Evolutionary conservation across 2,888 invertebrate genomes (phyloP).

Genomic region (Dione juno): DNA sequence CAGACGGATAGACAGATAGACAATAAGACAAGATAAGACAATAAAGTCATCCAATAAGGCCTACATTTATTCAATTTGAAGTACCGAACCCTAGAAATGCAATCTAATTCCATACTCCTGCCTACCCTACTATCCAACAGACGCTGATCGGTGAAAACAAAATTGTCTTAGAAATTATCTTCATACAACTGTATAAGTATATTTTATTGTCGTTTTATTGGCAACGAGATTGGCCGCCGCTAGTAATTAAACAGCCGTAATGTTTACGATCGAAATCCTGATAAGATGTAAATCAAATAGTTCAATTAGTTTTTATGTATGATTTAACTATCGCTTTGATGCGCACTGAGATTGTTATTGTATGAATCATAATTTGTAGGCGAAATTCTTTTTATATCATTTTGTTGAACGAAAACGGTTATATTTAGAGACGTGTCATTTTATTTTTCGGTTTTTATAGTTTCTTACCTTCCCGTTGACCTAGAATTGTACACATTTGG

Average conservation of each 20-base stretch:
- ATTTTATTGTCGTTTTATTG: constrained; percentile 37
- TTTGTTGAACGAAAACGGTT: neutral
- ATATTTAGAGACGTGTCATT: neutral
- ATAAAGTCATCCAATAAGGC: too few relatives aligned
- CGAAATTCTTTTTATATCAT: neutral
- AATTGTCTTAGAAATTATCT: neutral
- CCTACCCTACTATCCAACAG: too few relatives aligned
- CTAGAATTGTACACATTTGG: too few relatives aligned
- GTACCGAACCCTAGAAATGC: too few relatives aligned
- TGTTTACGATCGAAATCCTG: constrained; percentile 26
- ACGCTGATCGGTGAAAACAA: too few relatives aligned
- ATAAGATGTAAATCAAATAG: constrained; percentile 37
- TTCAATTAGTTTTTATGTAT: constrained; percentile 35
- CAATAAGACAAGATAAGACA: too few relatives aligned
- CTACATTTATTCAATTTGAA: too few relatives aligned
- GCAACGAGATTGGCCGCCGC: constrained; percentile 30
- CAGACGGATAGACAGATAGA: too few relatives aligned
- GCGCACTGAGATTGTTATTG: constrained; percentile 8
- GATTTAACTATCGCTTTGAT: constrained; percentile 21
- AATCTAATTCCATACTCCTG: too few relatives aligned
- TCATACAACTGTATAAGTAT: constrained; percentile 14
- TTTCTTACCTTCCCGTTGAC: neutral
- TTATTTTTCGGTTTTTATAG: neutral
- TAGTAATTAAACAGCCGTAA: constrained; percentile 39
- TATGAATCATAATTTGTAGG: neutral